These are phyloP conservation scores for Clarias laeviceps DNA, from an alignment of 2,797 vertebrate genomes.

Conservation along the genomic window DNA sequence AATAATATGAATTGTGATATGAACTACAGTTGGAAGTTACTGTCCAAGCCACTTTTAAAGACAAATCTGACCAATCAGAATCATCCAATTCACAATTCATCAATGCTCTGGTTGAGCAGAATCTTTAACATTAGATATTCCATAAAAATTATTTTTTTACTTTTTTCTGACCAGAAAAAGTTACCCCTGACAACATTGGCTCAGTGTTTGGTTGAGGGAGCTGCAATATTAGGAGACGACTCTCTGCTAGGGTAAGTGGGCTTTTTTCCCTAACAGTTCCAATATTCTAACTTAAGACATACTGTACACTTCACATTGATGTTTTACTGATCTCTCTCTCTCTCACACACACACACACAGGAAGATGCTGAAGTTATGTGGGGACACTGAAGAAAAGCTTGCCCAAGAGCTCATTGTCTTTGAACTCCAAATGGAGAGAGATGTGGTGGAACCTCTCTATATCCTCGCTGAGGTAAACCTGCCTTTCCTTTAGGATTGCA, in stretches of 20 bases:
- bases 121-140: background rate
- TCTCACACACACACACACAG: slow-evolving; percentile 66
- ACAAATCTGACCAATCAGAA: background rate
- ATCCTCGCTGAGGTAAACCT: slow-evolving; percentile 88
- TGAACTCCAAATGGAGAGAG: slow-evolving; percentile 91
- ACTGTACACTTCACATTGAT: background rate
- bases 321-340: background rate
- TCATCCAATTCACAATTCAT: background rate
- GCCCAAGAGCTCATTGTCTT: slow-evolving; percentile 95
- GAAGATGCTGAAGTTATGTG: slow-evolving; percentile 94
- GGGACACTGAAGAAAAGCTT: slow-evolving; percentile 91
- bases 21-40: background rate
- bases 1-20: background rate
- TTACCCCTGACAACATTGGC: slow-evolving; percentile 91
- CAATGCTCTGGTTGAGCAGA: background rate
- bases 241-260: slow-evolving; percentile 88
- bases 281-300: background rate
- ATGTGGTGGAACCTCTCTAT: slow-evolving; percentile 92
- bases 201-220: slow-evolving; percentile 93
- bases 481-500: background rate
- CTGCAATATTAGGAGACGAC: slow-evolving; percentile 91
- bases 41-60: background rate
- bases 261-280: background rate
- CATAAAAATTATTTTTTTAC: background rate
- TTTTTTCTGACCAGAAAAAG: slow-evolving; percentile 83